These are phyloP conservation scores for Rhinoraja longicauda DNA, from an alignment of 2,797 vertebrate genomes.

Conservation along the genomic window DNA sequence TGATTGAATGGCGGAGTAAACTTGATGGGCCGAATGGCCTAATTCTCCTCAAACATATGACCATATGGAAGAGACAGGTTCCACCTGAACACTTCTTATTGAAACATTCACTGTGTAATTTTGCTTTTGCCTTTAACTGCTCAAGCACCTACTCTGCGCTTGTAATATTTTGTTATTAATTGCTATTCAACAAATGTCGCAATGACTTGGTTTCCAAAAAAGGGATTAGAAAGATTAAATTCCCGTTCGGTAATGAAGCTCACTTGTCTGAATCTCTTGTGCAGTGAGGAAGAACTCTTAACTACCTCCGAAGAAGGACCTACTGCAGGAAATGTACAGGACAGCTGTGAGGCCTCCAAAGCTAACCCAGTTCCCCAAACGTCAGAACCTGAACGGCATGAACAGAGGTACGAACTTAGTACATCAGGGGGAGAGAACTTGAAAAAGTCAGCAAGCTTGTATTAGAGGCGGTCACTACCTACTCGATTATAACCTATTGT, in stretches of 20 bases:
- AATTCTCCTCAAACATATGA: too few species aligned
- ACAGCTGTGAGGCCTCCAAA: neutral
- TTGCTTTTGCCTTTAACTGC: too few species aligned
- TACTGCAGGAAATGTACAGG: constrained; percentile 20
- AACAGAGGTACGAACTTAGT: neutral
- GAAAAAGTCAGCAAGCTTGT: too few species aligned
- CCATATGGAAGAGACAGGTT: too few species aligned
- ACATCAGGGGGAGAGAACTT: too few species aligned
- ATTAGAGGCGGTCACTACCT: neutral
- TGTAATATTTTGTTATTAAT: neutral
- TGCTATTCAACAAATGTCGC: neutral
- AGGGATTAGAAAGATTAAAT: neutral
- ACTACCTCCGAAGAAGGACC: constrained; percentile 31
- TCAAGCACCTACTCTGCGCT: neutral
- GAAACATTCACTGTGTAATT: too few species aligned
- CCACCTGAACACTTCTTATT: too few species aligned
- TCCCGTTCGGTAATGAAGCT: neutral
- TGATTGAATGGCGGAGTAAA: too few species aligned
- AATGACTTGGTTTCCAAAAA: neutral
- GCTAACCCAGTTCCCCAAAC: neutral
- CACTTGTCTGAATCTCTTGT: neutral
- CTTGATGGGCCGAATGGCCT: too few species aligned
- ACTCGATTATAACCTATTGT: neutral
- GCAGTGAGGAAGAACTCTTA: constrained; percentile 22
- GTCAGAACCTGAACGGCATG: neutral